Percentiles rank a stretch among this genome's conserved stretches.
Evolutionary conservation across 2,888 invertebrate genomes (phyloP).

Genomic region (Podotricha telesiphe): DNA sequence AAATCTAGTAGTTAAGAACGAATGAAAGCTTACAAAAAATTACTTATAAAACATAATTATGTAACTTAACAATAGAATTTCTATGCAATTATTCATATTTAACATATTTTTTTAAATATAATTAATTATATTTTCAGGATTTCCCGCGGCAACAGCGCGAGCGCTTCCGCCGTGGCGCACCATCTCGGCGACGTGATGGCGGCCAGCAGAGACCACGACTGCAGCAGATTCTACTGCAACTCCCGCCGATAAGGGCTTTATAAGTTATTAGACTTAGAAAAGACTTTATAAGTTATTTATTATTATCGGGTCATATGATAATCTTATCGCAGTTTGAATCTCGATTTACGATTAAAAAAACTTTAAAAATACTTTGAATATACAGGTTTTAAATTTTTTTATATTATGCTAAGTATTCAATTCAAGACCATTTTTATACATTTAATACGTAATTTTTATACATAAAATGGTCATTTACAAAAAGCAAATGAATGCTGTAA

Average conservation of each 20-base stretch:
- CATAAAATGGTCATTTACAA: not conserved
- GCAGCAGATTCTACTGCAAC: constrained; percentile 85
- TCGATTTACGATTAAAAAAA: not conserved
- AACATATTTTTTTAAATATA: not conserved
- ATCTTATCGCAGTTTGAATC: not conserved
- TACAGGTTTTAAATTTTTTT: not conserved
- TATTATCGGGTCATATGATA: not conserved
- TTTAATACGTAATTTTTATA: constrained; percentile 1
- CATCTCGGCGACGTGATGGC: constrained; percentile 90
- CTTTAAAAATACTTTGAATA: not conserved
- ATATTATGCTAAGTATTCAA: not conserved
- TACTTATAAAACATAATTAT: too few relatives aligned
- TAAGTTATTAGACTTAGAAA: too few relatives aligned
- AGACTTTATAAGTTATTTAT: too few relatives aligned
- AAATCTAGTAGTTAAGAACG: too few relatives aligned
- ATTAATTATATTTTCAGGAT: constrained; percentile 77
- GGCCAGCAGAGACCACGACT: constrained; percentile 87
- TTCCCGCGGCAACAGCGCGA: constrained; percentile 81
- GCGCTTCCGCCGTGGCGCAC: constrained; percentile 84
- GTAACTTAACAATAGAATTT: too few relatives aligned
- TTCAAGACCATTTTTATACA: not conserved
- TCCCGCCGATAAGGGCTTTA: constrained; percentile 59
- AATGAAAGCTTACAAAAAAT: too few relatives aligned
- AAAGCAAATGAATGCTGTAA: not conserved
- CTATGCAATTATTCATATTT: too few relatives aligned